Base-by-base conservation (phyloP, 2,113 vertebrate genomes). In the Ranitomeya imitator region DNA sequence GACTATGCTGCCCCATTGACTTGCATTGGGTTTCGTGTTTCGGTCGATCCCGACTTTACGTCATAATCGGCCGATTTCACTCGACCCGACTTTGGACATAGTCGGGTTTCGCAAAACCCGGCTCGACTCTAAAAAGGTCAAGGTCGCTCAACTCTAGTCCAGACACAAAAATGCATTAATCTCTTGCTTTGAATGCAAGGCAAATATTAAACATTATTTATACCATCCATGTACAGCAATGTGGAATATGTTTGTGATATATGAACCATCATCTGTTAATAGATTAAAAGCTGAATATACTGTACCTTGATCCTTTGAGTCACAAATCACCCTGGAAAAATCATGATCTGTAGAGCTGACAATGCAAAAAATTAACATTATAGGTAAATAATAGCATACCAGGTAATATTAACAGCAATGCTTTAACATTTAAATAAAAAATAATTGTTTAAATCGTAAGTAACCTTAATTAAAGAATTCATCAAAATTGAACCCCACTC, bases 251-350 rank as follows among this genome's bases (percentile, higher is more conserved):
- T 10, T 23, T 7, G 2, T 67, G 18, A n/a, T 23, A 11, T 23
- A 67, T 23, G 26, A 71, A 45, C 11, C 26, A 71, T 31, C 21
- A 67, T 67, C 9, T 23, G 6, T 15, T 60, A 63, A 21, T 63
- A 21, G 61, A 21, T 5, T 63, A n/a, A 67, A 67, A 23, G 63
- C 0, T 67, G 63, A 67, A 67, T n/a, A 82, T 63, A 82, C 57
- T 21, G 23, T 63, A 82, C 79, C 77, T 59, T 81, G 23, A 37
- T 81, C 71, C 60, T 82, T 81, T 60, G 78, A 60, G 11, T 87
- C 31, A 74, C 86, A 73, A 59, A 87, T 74, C 26, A 87, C 54
- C 11, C 21, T 71, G 13, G 78, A 51, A 78, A 52, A 57, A 52
- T 37, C 26, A 63, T 77, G 26, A 59, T 78, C 73, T 52, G n/a